Evolutionary conservation across 2,888 invertebrate species (phyloP), one percentile per base, ranked within the genome.

Genomic region (Athalia rosae): DNA sequence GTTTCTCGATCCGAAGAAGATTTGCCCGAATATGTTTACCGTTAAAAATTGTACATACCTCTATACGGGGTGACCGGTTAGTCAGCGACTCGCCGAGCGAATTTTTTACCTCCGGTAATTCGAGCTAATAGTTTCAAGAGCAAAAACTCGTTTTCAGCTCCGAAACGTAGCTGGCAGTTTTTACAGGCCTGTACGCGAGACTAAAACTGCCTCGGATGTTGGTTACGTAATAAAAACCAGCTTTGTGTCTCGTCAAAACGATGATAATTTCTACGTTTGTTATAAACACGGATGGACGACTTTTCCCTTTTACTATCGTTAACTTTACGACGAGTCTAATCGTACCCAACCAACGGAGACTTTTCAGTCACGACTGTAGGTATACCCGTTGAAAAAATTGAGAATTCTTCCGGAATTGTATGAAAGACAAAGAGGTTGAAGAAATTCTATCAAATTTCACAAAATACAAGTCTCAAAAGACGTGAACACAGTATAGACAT

Each of bases 271-370:
- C 47, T 47, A 64, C 13, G 15, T 47, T 64, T n/a, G 45, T 64
- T 47, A 28, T 28, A 13, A 47, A n/a, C 50, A 50, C 9, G 41
- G 15, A 53, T 59, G 41, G 41, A 50, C 67, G 0, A 67, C 53
- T 50, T 67, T 67, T 67, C 67, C 50, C 67, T 67, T 67, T 53
- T 67, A 67, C 67, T 67, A 5, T 53, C 7, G 50, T 53, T 28
- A 28, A 67, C 50, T 4, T 8, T 11, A 53, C n/a, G 53, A 41
- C 15, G 28, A 28, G 2, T 28, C 28, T 28, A 28, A 28, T 28
- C 28, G 28, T 28, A 28, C 28, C 28, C 28, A 2, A 28, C 28
- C 28, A 28, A 2, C 28, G 2, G 28, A 28, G 28, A 28, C 28
- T 28, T 28, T 28, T 28, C 28, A 28, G 28, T 28, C 28, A 28